Conservation (phyloP, 2,888 invertebrate species). For the Lordiphosa fenestrarum region DNA sequence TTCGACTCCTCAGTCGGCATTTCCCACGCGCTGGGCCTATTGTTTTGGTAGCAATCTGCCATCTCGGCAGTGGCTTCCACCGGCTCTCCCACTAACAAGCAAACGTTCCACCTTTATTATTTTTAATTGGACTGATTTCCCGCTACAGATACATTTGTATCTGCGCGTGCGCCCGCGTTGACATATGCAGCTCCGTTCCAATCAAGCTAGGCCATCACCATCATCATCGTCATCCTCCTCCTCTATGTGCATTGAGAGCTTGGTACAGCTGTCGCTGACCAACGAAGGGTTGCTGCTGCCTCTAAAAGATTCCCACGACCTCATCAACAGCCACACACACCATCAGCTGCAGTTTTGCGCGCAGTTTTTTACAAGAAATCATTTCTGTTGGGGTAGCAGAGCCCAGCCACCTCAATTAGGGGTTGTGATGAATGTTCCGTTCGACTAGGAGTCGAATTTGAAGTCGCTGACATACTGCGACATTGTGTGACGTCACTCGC, state of each 20-base stretch:
- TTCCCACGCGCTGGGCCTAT: slow-evolving; percentile 66
- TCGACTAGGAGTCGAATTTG: slow-evolving; percentile 24
- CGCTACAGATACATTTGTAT: slow-evolving; percentile 71
- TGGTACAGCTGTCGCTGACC: slow-evolving; percentile 20
- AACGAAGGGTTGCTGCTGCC: slow-evolving; percentile 54
- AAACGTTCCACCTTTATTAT: slow-evolving; percentile 66
- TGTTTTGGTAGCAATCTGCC: slow-evolving; percentile 69
- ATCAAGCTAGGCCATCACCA: slow-evolving; percentile 69
- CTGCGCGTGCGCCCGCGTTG: slow-evolving; percentile 50
- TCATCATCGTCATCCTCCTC: slow-evolving; percentile 9
- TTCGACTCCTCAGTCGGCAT: slow-evolving; percentile 11
- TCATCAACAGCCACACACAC: slow-evolving; percentile 1
- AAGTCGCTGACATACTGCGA: slow-evolving; percentile 60
- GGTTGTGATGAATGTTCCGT: slow-evolving; percentile 44
- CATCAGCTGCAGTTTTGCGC: slow-evolving; percentile 73
- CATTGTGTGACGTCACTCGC: slow-evolving; percentile 65
- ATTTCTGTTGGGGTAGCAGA: slow-evolving; percentile 27
- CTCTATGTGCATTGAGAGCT: slow-evolving; percentile 16
- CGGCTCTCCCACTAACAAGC: slow-evolving; percentile 51
- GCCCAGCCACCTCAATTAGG: slow-evolving; percentile 59
- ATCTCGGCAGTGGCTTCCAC: slow-evolving; percentile 29
- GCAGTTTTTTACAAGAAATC: slow-evolving; percentile 43
- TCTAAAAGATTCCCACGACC: slow-evolving; percentile 53
- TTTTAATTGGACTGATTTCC: slow-evolving; percentile 73
- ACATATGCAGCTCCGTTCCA: slow-evolving; percentile 56